These are phyloP conservation scores for Neocloeon triangulifer DNA, from an alignment of 1,140 invertebrate species.

Conservation along the genomic window DNA sequence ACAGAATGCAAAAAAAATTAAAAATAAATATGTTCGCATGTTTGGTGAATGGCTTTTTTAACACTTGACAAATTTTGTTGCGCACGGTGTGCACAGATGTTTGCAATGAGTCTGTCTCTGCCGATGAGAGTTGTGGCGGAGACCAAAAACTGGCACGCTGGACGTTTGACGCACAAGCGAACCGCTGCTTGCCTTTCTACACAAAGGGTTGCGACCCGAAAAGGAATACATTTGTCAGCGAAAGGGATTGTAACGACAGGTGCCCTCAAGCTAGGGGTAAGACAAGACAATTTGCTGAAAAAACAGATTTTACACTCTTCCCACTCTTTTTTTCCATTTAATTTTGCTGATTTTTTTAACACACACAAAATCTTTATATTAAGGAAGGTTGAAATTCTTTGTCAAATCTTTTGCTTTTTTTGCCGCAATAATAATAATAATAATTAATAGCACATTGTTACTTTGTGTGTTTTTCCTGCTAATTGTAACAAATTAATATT, in stretches of 20 bases:
- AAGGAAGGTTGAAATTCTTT: slow-evolving; percentile 2
- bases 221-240: slow-evolving; percentile 60
- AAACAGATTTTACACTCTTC: no score
- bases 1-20: slow-evolving; percentile 1
- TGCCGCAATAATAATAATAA: no score
- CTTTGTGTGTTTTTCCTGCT: not conserved
- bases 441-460: not conserved
- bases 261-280: slow-evolving; percentile 64
- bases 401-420: no score
- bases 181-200: slow-evolving; percentile 85
- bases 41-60: not conserved
- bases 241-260: slow-evolving; percentile 49
- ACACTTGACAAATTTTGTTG: no score
- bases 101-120: no score
- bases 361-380: no score
- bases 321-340: no score
- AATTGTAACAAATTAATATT: no score
- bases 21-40: not conserved
- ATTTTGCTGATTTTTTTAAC: no score
- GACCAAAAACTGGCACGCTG: slow-evolving; percentile 54
- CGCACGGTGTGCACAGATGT: no score
- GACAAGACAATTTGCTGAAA: no score
- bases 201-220: slow-evolving; percentile 83
- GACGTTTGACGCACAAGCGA: slow-evolving; percentile 66
- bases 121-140: no score